A percentile compares a stretch with the other conserved stretches of the same genome.
Conservation (phyloP, 30 jellyfish, hydroid and myxozoan species). For the Pseudorhiza aurosa region DNA sequence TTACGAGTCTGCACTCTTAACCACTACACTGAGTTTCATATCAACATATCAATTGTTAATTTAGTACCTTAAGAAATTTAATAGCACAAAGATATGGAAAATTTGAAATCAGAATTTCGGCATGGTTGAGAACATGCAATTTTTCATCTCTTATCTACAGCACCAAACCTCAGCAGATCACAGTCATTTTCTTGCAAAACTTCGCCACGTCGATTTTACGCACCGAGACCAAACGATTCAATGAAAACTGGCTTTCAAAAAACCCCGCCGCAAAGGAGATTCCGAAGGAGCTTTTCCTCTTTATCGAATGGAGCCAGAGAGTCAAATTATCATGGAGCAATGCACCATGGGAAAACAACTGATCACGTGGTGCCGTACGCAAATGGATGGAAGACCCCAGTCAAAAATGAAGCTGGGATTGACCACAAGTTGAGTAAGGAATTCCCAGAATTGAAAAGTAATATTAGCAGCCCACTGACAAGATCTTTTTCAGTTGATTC, state of each 20-base stretch:
- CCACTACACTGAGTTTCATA: too few relatives aligned
- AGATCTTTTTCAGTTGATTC: neutral
- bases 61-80: too few relatives aligned
- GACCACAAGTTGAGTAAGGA: too few relatives aligned
- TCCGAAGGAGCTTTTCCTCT: slow-evolving; percentile 33
- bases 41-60: too few relatives aligned
- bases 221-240: neutral
- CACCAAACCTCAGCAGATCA: slow-evolving; percentile 6
- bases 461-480: neutral
- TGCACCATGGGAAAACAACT: neutral
- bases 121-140: neutral
- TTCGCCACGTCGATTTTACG: slow-evolving; percentile 61
- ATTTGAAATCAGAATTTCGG: too few relatives aligned
- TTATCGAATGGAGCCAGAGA: neutral
- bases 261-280: neutral
- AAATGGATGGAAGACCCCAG: neutral
- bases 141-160: neutral
- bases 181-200: slow-evolving; percentile 58
- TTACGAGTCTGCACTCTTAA: too few relatives aligned
- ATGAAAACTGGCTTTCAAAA: neutral
- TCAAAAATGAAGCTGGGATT: neutral
- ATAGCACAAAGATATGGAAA: too few relatives aligned
- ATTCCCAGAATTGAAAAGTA: too few relatives aligned
- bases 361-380: too few relatives aligned
- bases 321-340: neutral